Conservation (phyloP, 2,797 vertebrate genomes). For the Coranthus polyacanthus region DNA sequence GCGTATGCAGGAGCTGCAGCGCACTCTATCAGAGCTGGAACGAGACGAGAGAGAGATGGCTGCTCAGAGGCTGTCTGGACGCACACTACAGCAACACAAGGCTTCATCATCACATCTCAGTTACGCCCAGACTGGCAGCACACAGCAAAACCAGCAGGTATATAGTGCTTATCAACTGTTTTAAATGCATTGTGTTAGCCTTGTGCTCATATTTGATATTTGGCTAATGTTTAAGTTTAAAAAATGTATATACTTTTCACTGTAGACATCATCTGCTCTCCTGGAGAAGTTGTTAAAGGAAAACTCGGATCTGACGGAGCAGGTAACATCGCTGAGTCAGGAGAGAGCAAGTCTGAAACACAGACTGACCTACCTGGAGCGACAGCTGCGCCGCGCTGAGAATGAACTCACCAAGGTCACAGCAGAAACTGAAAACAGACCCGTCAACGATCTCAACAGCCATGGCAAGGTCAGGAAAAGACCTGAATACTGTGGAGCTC, state of each 20-base stretch:
- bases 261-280: slow-evolving; percentile 56
- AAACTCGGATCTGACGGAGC: slow-evolving; percentile 83
- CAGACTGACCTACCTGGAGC: slow-evolving; percentile 78
- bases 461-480: slow-evolving; percentile 84
- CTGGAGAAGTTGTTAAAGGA: slow-evolving; percentile 84
- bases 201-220: not conserved
- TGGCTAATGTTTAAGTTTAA: not conserved
- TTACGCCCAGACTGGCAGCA: slow-evolving; percentile 11
- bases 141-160: slow-evolving; percentile 67
- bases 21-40: slow-evolving; percentile 81
- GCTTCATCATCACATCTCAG: slow-evolving; percentile 17
- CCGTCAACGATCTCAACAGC: slow-evolving; percentile 72
- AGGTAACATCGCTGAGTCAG: slow-evolving; percentile 76
- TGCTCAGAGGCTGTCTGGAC: slow-evolving; percentile 65
- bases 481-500: not conserved
- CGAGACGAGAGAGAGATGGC: slow-evolving; percentile 76
- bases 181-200: not conserved
- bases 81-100: slow-evolving; percentile 28
- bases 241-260: slow-evolving; percentile 6
- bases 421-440: slow-evolving; percentile 82
- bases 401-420: slow-evolving; percentile 70
- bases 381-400: slow-evolving; percentile 80
- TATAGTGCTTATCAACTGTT: not conserved
- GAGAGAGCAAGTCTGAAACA: slow-evolving; percentile 84
- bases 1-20: slow-evolving; percentile 89